Conservation (phyloP, 2,797 vertebrate species). For the Nothura maculosa region DNA sequence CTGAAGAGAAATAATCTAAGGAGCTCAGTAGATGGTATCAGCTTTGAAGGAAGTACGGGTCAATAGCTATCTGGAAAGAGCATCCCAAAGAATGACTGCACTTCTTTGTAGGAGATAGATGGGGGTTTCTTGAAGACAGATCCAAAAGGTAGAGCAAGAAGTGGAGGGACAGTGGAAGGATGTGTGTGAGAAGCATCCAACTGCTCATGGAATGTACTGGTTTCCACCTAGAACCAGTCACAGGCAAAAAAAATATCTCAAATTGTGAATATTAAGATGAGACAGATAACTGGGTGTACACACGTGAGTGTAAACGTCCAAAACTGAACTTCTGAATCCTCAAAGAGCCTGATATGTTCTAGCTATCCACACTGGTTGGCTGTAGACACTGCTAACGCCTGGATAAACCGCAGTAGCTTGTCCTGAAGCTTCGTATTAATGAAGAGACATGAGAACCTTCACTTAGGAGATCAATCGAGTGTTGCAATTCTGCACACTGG, state of each 20-base stretch:
- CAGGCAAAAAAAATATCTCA: neutral
- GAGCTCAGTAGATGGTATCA: slow-evolving; percentile 31
- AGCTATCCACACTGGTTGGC: neutral
- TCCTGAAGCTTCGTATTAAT: neutral
- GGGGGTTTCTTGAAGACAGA: slow-evolving; percentile 25
- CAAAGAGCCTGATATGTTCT: neutral
- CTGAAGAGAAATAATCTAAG: slow-evolving; percentile 20
- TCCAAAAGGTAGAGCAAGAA: neutral
- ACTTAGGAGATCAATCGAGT: neutral
- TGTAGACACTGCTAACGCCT: neutral
- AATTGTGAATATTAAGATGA: neutral
- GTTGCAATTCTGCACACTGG: neutral
- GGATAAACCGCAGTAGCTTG: neutral
- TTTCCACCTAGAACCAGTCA: neutral
- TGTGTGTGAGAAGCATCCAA: neutral
- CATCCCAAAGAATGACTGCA: neutral
- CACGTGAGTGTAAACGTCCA: neutral
- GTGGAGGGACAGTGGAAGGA: neutral
- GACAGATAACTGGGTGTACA: neutral
- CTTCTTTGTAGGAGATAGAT: neutral
- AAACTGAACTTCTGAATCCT: neutral
- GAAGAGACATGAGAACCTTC: neutral
- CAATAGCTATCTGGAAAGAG: slow-evolving; percentile 43
- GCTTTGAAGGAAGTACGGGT: slow-evolving; percentile 21
- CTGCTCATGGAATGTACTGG: neutral